Evolutionary conservation across 2,888 invertebrate species (phyloP).

Genomic region (Nasonovia ribisnigri): DNA sequence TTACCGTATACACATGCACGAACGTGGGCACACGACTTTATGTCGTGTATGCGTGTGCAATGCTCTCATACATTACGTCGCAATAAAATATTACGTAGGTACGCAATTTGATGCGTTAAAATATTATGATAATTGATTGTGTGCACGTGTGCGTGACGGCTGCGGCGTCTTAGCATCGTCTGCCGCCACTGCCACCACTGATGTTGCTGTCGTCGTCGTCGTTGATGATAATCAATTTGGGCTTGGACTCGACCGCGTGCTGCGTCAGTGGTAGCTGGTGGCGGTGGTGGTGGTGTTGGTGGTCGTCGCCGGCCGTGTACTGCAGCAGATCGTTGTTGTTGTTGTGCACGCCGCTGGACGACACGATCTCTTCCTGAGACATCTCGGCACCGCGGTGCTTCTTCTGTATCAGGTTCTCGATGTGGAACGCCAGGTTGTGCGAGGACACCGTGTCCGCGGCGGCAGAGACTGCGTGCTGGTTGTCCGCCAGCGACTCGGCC

Average conservation of each 20-base stretch:
- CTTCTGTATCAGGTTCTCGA: conserved; percentile 61
- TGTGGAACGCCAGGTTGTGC: conserved; percentile 59
- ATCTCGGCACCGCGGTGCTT: conserved; percentile 45
- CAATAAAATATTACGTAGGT: not conserved
- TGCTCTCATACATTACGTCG: not conserved
- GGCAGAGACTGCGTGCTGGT: not conserved
- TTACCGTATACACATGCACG: not conserved
- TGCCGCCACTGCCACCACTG: conserved; percentile 6
- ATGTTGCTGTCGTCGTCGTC: conserved; percentile 47
- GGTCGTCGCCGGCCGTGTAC: not conserved
- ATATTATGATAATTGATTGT: not conserved
- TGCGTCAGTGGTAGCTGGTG: not conserved
- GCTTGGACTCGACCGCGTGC: conserved; percentile 20
- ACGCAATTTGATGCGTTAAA: not conserved
- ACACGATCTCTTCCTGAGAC: conserved; percentile 60
- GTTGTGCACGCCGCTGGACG: conserved; percentile 57
- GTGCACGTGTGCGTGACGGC: not conserved
- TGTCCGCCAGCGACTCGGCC: conserved; percentile 44
- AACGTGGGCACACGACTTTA: not conserved
- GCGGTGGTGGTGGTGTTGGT: not conserved
- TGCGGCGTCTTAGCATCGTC: not conserved
- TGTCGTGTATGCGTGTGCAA: not conserved
- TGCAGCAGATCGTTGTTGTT: conserved; percentile 33
- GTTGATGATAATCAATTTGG: conserved; percentile 57
- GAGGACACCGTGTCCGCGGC: conserved; percentile 52